Conservation (phyloP, 2,797 vertebrate species). For the Schizopygopsis malacanthus region DNA sequence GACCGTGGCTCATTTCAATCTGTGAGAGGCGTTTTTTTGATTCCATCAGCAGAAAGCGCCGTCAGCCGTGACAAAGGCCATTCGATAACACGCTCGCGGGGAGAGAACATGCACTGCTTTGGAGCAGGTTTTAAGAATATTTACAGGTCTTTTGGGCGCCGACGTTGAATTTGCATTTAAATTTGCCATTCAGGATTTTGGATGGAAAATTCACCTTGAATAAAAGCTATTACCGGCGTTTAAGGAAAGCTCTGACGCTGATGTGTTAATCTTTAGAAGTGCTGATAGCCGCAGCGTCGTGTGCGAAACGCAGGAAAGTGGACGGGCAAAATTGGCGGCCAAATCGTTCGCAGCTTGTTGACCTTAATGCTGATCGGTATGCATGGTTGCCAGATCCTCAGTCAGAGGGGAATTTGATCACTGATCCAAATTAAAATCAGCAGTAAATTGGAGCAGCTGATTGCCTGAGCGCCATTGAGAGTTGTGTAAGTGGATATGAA, state of each 20-base stretch:
- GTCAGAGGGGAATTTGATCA: constrained; percentile 76
- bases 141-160: constrained; percentile 27
- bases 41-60: constrained; percentile 84
- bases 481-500: constrained; percentile 72
- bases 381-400: constrained; percentile 71
- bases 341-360: constrained; percentile 76
- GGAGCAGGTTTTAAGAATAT: constrained; percentile 25
- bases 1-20: constrained; percentile 84
- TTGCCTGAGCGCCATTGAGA: constrained; percentile 79
- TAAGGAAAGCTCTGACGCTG: background rate
- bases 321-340: constrained; percentile 61
- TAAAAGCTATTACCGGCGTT: constrained; percentile 17
- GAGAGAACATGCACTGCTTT: constrained; percentile 3
- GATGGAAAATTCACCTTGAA: constrained; percentile 14
- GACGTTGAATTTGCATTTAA: constrained; percentile 36
- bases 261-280: background rate
- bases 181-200: constrained; percentile 16
- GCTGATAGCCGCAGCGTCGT: background rate
- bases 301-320: background rate
- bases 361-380: constrained; percentile 79
- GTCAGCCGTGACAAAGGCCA: constrained; percentile 74
- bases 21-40: constrained; percentile 83
- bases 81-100: constrained; percentile 70
- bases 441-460: constrained; percentile 79
- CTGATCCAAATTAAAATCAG: constrained; percentile 81